A percentile compares a stretch with the other conserved stretches of the same genome.
These are phyloP conservation scores for Tribolium freemani DNA, from an alignment of 2,888 invertebrate genomes.

Conservation along the genomic window DNA sequence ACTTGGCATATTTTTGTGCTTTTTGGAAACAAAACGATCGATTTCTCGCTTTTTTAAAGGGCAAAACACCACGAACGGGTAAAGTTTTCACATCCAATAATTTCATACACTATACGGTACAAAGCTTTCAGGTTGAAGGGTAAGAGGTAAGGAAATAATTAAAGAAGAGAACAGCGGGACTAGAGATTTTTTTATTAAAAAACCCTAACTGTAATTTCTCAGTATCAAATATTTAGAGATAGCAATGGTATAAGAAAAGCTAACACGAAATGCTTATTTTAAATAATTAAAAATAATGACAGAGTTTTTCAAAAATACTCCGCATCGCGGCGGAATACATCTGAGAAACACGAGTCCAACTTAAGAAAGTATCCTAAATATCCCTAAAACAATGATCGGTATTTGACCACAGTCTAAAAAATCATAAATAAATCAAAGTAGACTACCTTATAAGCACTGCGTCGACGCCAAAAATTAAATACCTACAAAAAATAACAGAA, in stretches of 20 bases:
- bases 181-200: conserved; percentile 75
- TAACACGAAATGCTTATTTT: conserved; percentile 71
- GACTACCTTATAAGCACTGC: conserved; percentile 57
- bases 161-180: conserved; percentile 73
- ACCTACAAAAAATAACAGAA: conserved; percentile 29
- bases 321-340: conserved; percentile 31
- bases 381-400: conserved; percentile 58
- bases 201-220: conserved; percentile 72
- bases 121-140: conserved; percentile 41
- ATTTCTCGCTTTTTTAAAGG: conserved; percentile 39
- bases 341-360: conserved; percentile 49
- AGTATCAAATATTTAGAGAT: conserved; percentile 73
- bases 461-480: conserved; percentile 27
- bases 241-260: conserved; percentile 70
- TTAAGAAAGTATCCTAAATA: conserved; percentile 60
- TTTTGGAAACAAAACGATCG: conserved; percentile 30
- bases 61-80: conserved; percentile 44
- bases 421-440: conserved; percentile 54
- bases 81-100: conserved; percentile 53
- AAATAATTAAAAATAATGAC: conserved; percentile 41
- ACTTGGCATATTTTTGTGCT: conserved; percentile 55
- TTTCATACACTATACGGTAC: conserved; percentile 44
- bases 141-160: conserved; percentile 38
- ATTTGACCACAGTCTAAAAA: conserved; percentile 64
- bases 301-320: conserved; percentile 24